Evolutionary conservation across 92 coral and sea anemone genomes (phyloP).

Genomic region (Siderastrea siderea): DNA sequence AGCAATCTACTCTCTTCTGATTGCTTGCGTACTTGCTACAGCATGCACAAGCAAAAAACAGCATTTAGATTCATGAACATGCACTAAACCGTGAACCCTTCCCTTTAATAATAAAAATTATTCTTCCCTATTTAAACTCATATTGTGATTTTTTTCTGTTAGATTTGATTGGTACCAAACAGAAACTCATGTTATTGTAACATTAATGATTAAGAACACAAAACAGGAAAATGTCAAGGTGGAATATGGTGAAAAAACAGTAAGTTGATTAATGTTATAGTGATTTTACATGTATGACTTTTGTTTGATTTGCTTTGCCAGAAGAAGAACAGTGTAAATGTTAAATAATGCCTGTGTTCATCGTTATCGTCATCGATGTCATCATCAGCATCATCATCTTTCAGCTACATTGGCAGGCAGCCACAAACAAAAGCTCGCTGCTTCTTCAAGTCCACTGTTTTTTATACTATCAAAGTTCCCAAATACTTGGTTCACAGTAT

Average conservation of each 20-base stretch:
- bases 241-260: conserved; percentile 82
- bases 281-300: background rate
- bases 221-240: conserved; percentile 84
- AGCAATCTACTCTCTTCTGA: too few relatives aligned
- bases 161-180: conserved; percentile 99
- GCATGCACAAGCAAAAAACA: too few relatives aligned
- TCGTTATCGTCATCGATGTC: too few relatives aligned
- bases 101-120: background rate
- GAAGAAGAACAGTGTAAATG: background rate
- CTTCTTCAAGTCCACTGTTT: too few relatives aligned
- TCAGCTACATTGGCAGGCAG: too few relatives aligned
- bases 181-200: conserved; percentile 89
- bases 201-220: conserved; percentile 87
- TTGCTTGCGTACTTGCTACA: too few relatives aligned
- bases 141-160: background rate
- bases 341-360: background rate
- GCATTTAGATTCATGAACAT: too few relatives aligned
- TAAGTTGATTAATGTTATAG: conserved; percentile 55
- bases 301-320: background rate
- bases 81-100: too few relatives aligned
- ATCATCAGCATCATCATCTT: too few relatives aligned
- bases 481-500: too few relatives aligned
- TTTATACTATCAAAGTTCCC: too few relatives aligned
- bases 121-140: background rate
- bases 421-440: too few relatives aligned